phyloP scores from a whole-genome alignment of 2,888 invertebrate genomes.

The Pyrrhosoma nymphula region DNA sequence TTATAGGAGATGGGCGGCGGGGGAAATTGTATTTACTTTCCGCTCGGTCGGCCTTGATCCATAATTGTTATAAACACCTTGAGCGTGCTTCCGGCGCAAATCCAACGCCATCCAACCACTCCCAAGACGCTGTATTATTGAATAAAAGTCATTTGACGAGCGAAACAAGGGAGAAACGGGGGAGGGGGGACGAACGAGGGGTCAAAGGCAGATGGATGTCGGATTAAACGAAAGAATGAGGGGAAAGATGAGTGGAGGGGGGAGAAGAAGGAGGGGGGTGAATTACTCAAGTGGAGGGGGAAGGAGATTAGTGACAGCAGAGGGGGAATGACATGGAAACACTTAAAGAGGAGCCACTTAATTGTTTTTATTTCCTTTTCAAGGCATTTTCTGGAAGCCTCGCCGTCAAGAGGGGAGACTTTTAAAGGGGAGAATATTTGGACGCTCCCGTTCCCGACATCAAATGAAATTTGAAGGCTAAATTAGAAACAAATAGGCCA shows the following conservation, averaged over 20 bases:
- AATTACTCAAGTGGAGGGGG: not conserved
- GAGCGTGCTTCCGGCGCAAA: not conserved
- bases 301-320: not conserved
- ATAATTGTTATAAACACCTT: not conserved
- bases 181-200: not conserved
- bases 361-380: not conserved
- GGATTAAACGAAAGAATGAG: too few species aligned
- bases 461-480: constrained; percentile 19
- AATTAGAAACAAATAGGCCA: not conserved
- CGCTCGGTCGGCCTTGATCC: not conserved
- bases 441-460: not conserved
- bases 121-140: not conserved
- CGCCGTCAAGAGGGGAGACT: not conserved
- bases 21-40: not conserved
- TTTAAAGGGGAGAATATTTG: not conserved
- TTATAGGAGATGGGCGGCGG: not conserved
- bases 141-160: not conserved
- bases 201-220: not conserved
- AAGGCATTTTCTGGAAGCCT: not conserved
- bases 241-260: not conserved
- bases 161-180: not conserved
- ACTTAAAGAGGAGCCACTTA: constrained; percentile 4
- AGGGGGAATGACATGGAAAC: constrained; percentile 9
- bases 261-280: not conserved
- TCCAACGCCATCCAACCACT: not conserved